phyloP scores from a whole-genome alignment of 2,113 vertebrate genomes.

The Megalops atlanticus region DNA sequence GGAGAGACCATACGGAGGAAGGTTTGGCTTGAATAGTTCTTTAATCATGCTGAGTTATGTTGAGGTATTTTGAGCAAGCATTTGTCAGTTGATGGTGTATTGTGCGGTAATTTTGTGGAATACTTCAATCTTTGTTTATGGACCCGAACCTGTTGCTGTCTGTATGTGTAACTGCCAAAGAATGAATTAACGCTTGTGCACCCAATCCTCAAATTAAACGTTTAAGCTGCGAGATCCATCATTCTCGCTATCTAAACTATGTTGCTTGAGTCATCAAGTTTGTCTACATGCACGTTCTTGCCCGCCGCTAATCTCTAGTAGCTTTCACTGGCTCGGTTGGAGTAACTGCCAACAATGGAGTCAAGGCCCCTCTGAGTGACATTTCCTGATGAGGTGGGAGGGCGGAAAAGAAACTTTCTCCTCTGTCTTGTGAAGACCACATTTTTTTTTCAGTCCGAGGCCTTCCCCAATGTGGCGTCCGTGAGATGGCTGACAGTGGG shows the following conservation, averaged over 20 bases:
- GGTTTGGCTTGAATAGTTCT: too few species aligned
- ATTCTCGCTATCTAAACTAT: neutral
- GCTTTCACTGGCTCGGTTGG: neutral
- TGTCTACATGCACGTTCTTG: neutral
- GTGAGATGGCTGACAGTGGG: neutral
- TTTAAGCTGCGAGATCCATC: neutral
- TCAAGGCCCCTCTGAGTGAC: neutral
- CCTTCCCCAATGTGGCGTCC: neutral
- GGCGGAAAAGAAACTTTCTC: neutral
- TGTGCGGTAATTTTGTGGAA: neutral
- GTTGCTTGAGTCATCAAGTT: neutral
- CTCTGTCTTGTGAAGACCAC: neutral
- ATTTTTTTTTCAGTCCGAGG: neutral
- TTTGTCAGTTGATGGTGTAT: too few species aligned
- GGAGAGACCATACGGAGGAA: too few species aligned
- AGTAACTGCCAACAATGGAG: neutral
- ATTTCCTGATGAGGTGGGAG: neutral
- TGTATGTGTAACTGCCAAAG: neutral
- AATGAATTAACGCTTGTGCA: neutral
- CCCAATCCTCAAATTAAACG: neutral
- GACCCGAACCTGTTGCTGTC: neutral
- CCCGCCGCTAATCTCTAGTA: neutral
- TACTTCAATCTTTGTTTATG: neutral
- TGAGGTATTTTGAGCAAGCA: too few species aligned
- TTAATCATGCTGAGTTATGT: too few species aligned